Percentiles rank a stretch among this genome's conserved stretches.
Evolutionary conservation across 2,888 invertebrate genomes (phyloP).

Genomic region (Polyommatus icarus): DNA sequence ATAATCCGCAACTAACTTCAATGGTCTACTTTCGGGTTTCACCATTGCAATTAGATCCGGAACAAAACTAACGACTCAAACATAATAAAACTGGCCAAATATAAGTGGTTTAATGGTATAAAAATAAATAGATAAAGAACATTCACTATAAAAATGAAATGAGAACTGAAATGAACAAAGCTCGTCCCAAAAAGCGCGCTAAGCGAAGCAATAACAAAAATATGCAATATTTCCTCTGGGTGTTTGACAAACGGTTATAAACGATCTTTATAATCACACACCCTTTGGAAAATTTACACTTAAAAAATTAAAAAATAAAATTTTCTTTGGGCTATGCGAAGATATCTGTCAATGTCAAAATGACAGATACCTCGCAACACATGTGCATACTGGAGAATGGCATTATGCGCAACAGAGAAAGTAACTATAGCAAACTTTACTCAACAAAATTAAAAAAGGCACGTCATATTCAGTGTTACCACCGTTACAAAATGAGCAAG

Average conservation of each 20-base stretch:
- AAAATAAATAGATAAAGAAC: constrained; percentile 32
- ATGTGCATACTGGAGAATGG: constrained; percentile 52
- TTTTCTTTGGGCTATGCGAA: constrained; percentile 25
- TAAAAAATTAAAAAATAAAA: not conserved
- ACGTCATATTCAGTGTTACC: constrained; percentile 34
- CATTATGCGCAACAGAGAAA: constrained; percentile 66
- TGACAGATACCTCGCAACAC: constrained; percentile 35
- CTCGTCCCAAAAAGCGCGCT: constrained; percentile 49
- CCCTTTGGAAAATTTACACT: not conserved
- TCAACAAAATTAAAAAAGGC: constrained; percentile 39
- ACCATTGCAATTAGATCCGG: not conserved
- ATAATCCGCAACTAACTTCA: not conserved
- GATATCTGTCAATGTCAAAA: constrained; percentile 13
- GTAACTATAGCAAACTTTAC: constrained; percentile 51
- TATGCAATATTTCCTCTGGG: constrained; percentile 33
- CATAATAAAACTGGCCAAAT: not conserved
- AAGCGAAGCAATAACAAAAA: constrained; percentile 43
- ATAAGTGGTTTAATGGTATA: not conserved
- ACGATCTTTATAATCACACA: not conserved
- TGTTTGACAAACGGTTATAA: not conserved
- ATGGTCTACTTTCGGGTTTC: not conserved
- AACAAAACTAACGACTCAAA: not conserved
- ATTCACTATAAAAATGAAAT: constrained; percentile 35
- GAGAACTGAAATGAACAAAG: constrained; percentile 39
- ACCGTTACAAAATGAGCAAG: not conserved